Base-by-base conservation (phyloP, 2,888 invertebrate species). In the Drosophila neutralis region DNA sequence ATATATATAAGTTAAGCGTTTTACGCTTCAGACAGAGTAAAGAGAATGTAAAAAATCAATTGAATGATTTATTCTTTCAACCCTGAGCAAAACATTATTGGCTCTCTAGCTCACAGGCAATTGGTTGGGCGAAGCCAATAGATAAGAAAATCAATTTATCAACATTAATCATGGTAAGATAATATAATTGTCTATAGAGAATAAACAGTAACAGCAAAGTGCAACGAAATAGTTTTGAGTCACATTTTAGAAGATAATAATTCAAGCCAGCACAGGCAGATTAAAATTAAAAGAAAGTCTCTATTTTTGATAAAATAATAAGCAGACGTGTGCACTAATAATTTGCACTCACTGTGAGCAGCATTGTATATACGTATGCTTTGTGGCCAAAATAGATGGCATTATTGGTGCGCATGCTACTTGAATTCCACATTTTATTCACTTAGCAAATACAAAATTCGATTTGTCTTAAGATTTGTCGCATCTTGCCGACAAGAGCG, bases 391-490 rank as follows among this genome's bases (percentile, higher is more conserved):
- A 36, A 35, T 45, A 4, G 33, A 42, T 68, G 38, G 3, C 11
- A 3, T 18, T 18, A 18, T 69, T 78, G 65, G 63, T 63, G 57
- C 54, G 49, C 18, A 61, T 74, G 49, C 38, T 51, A 57, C 51
- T 42, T 42, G 40, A 15, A 61, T 74, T 60, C 35, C 53, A 48
- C 48, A 58, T 78, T 45, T 54, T 49, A 54, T 61, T 42, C 53
- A 35, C 68, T 64, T 45, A 64, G 66, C 71, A 72, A 75, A 79
- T 63, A 58, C 54, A 58, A 83, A 85, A 88, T 83, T 85, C 77
- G 86, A 85, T 88, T 85, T 82, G 81, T 75, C 70, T 62, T 60
- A 54, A 69, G 73, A 80, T 68, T 85, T 76, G 69, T 65, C 67
- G 54, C 38, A 48, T 27, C 63, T 40, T 40, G 45, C 7, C 42